A percentile compares a stretch with the other conserved stretches of the same genome.
phyloP scores from a whole-genome alignment of 2,888 invertebrate genomes.

The Anoplius nigerrimus region DNA sequence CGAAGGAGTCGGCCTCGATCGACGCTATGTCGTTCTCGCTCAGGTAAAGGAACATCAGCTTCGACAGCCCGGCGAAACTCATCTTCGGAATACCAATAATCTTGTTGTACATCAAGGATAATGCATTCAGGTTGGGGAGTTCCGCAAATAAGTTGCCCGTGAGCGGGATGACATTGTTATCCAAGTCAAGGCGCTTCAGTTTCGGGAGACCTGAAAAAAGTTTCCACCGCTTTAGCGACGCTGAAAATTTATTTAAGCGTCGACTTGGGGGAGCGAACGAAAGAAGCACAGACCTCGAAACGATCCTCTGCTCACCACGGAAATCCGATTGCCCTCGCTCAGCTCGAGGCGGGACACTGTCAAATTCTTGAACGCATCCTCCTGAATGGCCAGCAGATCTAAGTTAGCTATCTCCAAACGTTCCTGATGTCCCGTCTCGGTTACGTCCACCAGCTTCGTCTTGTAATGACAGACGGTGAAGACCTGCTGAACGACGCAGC shows the following conservation, averaged over 20 bases:
- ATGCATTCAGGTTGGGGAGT: constrained; percentile 67
- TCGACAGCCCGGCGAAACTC: constrained; percentile 70
- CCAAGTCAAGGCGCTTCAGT: constrained; percentile 39
- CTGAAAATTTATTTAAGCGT: too few species aligned
- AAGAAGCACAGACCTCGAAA: constrained; percentile 30
- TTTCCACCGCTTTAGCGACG: too few species aligned
- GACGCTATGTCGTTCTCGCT: constrained; percentile 69
- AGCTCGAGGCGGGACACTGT: constrained; percentile 30
- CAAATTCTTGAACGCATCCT: constrained; percentile 48
- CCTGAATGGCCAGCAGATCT: constrained; percentile 42
- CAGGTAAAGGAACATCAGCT: constrained; percentile 72
- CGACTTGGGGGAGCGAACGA: too few species aligned
- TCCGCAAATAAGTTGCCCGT: constrained; percentile 70
- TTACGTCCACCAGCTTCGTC: constrained; percentile 41
- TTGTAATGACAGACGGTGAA: constrained; percentile 44
- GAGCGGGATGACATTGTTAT: constrained; percentile 51
- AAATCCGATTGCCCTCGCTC: constrained; percentile 45
- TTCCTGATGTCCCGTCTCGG: constrained; percentile 20
- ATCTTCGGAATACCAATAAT: constrained; percentile 70
- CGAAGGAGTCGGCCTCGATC: constrained; percentile 59
- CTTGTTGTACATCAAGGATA: constrained; percentile 70
- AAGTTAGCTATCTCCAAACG: constrained; percentile 38
- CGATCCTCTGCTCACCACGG: constrained; percentile 33
- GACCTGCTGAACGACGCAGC: constrained; percentile 24
- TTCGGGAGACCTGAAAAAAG: constrained; percentile 25